phyloP scores from a whole-genome alignment of 2,888 invertebrate genomes.

The Ectemnius continuus region DNA sequence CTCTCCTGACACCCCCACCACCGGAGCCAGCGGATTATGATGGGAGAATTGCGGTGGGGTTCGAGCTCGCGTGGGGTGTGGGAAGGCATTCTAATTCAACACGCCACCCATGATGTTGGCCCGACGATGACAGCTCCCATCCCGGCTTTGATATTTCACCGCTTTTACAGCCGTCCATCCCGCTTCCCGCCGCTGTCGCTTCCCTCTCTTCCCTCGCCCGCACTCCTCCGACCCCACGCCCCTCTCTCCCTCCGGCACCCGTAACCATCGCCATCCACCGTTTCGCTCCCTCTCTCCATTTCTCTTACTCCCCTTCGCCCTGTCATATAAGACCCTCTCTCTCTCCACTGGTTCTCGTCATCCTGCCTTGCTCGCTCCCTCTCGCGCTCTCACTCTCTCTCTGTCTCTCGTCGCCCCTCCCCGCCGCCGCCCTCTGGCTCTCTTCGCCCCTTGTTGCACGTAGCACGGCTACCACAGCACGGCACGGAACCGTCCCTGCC shows the following conservation, averaged over 20 bases:
- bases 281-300: too few species aligned
- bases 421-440: slow-evolving; percentile 23
- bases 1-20: slow-evolving; percentile 69
- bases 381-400: slow-evolving; percentile 23
- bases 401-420: slow-evolving; percentile 2
- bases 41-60: slow-evolving; percentile 67
- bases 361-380: background rate
- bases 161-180: slow-evolving; percentile 73
- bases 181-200: slow-evolving; percentile 33
- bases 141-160: slow-evolving; percentile 79
- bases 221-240: background rate
- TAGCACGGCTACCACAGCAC: slow-evolving; percentile 61
- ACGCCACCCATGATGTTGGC: slow-evolving; percentile 79
- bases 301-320: too few species aligned
- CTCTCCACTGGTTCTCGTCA: too few species aligned
- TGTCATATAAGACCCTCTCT: too few species aligned
- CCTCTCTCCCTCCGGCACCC: slow-evolving; percentile 34
- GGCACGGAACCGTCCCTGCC: slow-evolving; percentile 65
- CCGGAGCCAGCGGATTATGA: slow-evolving; percentile 55
- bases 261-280: background rate
- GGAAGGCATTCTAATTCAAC: slow-evolving; percentile 78
- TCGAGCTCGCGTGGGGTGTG: slow-evolving; percentile 65
- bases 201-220: slow-evolving; percentile 12
- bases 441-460: slow-evolving; percentile 39
- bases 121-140: slow-evolving; percentile 79